phyloP scores from a whole-genome alignment of 2,888 invertebrate species.

The Dascillus cervinus region DNA sequence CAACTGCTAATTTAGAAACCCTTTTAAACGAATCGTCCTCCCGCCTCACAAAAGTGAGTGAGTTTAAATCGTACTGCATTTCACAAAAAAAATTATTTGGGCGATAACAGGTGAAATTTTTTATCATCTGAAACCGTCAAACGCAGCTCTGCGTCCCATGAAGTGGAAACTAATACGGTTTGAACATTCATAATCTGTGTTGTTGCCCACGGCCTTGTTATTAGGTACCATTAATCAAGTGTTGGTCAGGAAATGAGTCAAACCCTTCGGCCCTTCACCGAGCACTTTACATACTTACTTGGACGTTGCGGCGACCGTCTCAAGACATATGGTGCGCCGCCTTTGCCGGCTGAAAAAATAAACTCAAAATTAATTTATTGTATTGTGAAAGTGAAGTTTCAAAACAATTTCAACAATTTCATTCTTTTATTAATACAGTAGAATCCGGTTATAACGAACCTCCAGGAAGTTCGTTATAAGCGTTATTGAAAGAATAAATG shows the following conservation, averaged over 20 bases:
- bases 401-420: too few species aligned
- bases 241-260: constrained; percentile 45
- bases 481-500: too few species aligned
- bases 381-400: too few species aligned
- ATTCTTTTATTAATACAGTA: too few species aligned
- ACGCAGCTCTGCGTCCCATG: constrained; percentile 33
- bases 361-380: too few species aligned
- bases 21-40: constrained; percentile 43
- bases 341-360: too few species aligned
- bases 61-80: constrained; percentile 31
- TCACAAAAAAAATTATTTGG: not conserved
- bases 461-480: too few species aligned
- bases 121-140: constrained; percentile 27
- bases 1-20: constrained; percentile 44
- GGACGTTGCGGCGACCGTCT: constrained; percentile 27
- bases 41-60: constrained; percentile 40
- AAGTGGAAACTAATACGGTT: constrained; percentile 31
- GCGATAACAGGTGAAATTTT: too few species aligned
- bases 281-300: constrained; percentile 27
- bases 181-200: constrained; percentile 30
- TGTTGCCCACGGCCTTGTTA: constrained; percentile 35
- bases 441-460: too few species aligned
- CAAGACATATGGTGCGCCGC: constrained; percentile 26
- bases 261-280: constrained; percentile 41
- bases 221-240: constrained; percentile 45